Evolutionary conservation across 2,113 vertebrate species (phyloP).

Genomic region (Rattus norvegicus): GRCr8 NC_086039.1:53616501-53617000

Average conservation of each 20-base stretch:
- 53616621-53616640: constrained; percentile 93
- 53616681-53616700: constrained; percentile 93
- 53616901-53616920: constrained; percentile 94
- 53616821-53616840: constrained; percentile 90
- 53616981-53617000: constrained; percentile 92
- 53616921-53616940: constrained; percentile 96
- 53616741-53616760: constrained; percentile 94
- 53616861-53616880: constrained; percentile 95
- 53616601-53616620: constrained; percentile 84
- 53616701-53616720: constrained; percentile 95
- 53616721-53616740: constrained; percentile 96
- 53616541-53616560: constrained; percentile 85
- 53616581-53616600: constrained; percentile 86
- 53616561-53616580: constrained; percentile 87
- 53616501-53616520: constrained; percentile 85
- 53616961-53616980: constrained; percentile 96
- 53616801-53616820: constrained; percentile 94
- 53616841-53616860: constrained; percentile 92
- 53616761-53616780: constrained; percentile 88
- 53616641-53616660: constrained; percentile 92
- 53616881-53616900: constrained; percentile 92
- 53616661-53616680: constrained; percentile 92
- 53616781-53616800: constrained; percentile 87
- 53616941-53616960: constrained; percentile 93
- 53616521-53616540: constrained; percentile 83